phyloP scores from a whole-genome alignment of 64 coral and sea anemone species.

The Montipora sp. region DNA sequence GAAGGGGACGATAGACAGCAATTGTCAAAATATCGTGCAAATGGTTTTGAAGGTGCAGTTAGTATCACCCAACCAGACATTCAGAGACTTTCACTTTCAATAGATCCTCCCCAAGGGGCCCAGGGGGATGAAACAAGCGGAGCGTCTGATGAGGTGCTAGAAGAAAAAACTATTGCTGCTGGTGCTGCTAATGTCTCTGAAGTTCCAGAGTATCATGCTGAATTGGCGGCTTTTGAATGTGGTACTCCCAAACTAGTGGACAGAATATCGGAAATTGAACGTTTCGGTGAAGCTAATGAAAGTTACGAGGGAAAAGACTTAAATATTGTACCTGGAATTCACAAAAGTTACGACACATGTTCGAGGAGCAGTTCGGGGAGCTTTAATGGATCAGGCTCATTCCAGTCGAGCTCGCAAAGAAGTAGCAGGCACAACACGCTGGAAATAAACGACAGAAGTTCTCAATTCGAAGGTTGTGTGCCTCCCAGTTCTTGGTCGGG shows the following conservation, averaged over 20 bases:
- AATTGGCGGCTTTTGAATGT: conserved; percentile 50
- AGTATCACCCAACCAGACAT: neutral
- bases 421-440: conserved; percentile 40
- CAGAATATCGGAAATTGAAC: conserved; percentile 18
- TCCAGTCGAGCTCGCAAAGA: conserved; percentile 52
- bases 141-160: neutral
- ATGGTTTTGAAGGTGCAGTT: neutral
- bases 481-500: conserved; percentile 53
- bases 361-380: conserved; percentile 80
- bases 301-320: conserved; percentile 78
- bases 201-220: conserved; percentile 4
- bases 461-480: conserved; percentile 22
- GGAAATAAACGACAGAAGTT: conserved; percentile 45
- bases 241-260: conserved; percentile 63
- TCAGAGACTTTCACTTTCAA: neutral
- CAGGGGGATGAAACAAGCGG: neutral
- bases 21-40: neutral
- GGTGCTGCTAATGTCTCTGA: neutral
- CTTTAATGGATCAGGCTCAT: conserved; percentile 83
- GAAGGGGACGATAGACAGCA: neutral
- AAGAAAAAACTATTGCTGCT: neutral
- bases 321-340: conserved; percentile 98
- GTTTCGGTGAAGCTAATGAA: conserved; percentile 2
- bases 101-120: neutral
- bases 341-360: conserved; percentile 64